These are phyloP conservation scores for Nemotelus pantherinus DNA, from an alignment of 2,888 invertebrate genomes.

Conservation along the genomic window DNA sequence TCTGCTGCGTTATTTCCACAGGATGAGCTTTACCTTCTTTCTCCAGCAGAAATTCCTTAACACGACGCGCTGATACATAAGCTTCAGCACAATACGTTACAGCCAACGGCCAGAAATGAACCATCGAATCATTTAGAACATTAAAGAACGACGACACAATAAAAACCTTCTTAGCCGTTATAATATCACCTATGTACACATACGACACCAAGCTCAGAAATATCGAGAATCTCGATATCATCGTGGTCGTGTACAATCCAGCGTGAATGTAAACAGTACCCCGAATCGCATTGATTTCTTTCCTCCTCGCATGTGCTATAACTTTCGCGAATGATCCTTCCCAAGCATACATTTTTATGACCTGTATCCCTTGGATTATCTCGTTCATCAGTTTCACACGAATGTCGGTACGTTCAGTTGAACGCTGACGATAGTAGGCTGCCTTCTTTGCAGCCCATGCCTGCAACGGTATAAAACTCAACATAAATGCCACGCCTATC, in stretches of 20 bases:
- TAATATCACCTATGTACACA: constrained; percentile 70
- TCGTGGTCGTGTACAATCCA: constrained; percentile 75
- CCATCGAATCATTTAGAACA: constrained; percentile 79
- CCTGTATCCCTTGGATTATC: constrained; percentile 82
- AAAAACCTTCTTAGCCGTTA: constrained; percentile 81
- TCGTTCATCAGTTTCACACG: constrained; percentile 90
- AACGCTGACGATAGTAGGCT: constrained; percentile 72
- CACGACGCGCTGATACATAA: constrained; percentile 75
- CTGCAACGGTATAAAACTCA: constrained; percentile 79
- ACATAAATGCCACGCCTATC: constrained; percentile 75
- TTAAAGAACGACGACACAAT: constrained; percentile 84
- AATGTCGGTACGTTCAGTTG: constrained; percentile 84
- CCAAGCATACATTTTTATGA: constrained; percentile 92
- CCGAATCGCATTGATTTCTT: constrained; percentile 75
- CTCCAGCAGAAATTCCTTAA: constrained; percentile 72
- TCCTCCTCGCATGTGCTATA: constrained; percentile 77
- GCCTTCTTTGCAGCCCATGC: constrained; percentile 77
- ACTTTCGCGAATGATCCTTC: constrained; percentile 81
- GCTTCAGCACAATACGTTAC: constrained; percentile 82
- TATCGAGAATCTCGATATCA: constrained; percentile 82
- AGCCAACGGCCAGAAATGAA: constrained; percentile 82
- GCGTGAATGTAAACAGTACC: constrained; percentile 76
- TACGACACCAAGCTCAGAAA: constrained; percentile 79
- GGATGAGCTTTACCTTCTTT: constrained; percentile 58
- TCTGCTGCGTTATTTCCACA: constrained; percentile 5